Conservation (phyloP, 2,888 invertebrate species). For the Eupithecia centaureata region DNA sequence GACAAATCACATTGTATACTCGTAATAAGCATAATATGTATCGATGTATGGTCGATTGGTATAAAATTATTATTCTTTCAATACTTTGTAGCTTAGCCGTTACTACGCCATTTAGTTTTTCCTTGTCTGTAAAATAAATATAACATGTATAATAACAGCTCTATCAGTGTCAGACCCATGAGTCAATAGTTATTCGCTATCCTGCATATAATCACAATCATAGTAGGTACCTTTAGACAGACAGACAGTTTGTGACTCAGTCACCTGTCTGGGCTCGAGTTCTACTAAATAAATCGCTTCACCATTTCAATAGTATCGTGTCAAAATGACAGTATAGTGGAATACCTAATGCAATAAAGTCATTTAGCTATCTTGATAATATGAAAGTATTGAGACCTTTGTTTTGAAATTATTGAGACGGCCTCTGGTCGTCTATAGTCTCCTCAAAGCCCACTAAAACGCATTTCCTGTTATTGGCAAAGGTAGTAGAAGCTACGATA, state of each 20-base stretch:
- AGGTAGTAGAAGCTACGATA: neutral
- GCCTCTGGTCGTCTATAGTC: neutral
- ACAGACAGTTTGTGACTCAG: conserved; percentile 6
- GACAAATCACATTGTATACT: too few relatives aligned
- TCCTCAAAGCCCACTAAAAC: neutral
- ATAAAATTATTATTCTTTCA: too few relatives aligned
- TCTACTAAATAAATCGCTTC: too few relatives aligned
- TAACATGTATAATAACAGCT: neutral
- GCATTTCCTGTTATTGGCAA: neutral
- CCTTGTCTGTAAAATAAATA: neutral
- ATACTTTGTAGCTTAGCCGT: neutral
- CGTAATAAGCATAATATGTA: too few relatives aligned
- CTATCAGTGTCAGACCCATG: neutral
- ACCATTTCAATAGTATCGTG: too few relatives aligned
- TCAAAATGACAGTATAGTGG: too few relatives aligned
- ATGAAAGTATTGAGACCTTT: too few relatives aligned
- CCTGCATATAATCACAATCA: neutral
- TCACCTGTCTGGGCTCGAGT: neutral
- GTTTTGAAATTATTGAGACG: too few relatives aligned
- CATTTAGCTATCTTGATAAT: too few relatives aligned
- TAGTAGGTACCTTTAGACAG: neutral
- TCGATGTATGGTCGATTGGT: too few relatives aligned
- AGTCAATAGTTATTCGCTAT: neutral
- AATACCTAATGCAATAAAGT: too few relatives aligned
- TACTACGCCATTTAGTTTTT: neutral